phyloP scores from a whole-genome alignment of 2,113 vertebrate genomes.

The Todiramphus chloris region DNA sequence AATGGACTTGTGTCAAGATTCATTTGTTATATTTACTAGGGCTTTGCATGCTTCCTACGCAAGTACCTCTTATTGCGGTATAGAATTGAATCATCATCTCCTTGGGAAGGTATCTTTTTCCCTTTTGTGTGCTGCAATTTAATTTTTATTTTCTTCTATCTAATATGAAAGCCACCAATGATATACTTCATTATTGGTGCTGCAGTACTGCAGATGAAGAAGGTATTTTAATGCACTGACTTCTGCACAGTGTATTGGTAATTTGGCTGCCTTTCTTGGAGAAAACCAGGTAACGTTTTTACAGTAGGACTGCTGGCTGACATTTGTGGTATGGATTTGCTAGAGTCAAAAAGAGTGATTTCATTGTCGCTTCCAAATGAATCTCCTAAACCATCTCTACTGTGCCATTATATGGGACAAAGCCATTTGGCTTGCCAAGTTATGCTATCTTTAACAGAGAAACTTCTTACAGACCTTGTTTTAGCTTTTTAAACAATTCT shows the following conservation, averaged over 20 bases:
- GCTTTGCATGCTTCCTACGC: neutral
- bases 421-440: neutral
- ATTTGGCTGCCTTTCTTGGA: neutral
- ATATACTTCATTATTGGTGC: neutral
- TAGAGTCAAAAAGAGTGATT: neutral
- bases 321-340: neutral
- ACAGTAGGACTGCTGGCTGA: neutral
- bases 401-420: neutral
- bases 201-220: neutral
- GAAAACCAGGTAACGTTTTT: neutral
- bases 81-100: neutral
- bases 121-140: neutral
- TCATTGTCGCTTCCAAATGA: neutral
- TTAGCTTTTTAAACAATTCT: neutral
- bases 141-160: neutral
- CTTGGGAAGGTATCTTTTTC: neutral
- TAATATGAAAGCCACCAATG: neutral
- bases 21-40: slow-evolving; percentile 16
- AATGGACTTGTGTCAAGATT: slow-evolving; percentile 22
- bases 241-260: neutral
- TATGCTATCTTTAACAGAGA: neutral
- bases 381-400: neutral
- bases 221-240: neutral
- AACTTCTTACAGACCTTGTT: neutral
- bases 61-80: neutral